Conservation (phyloP, 2,113 vertebrate genomes). For the Pipra filicauda region DNA sequence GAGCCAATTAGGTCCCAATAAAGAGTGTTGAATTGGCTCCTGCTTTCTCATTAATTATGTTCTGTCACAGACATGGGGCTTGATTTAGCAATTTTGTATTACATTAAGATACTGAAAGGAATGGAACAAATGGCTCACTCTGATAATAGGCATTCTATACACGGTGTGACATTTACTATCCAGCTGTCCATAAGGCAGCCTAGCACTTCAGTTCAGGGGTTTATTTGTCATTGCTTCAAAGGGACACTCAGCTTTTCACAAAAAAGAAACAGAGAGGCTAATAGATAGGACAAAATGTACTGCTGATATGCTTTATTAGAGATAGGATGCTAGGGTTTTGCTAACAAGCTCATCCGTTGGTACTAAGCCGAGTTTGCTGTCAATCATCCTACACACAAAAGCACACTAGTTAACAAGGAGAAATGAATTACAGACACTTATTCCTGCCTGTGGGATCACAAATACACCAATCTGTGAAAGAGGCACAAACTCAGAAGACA, state of each 20-base stretch:
- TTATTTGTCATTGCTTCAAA: constrained; percentile 91
- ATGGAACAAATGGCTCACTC: constrained; percentile 88
- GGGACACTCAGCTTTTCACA: constrained; percentile 89
- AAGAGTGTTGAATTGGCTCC: constrained; percentile 87
- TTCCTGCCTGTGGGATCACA: constrained; percentile 84
- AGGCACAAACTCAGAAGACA: constrained; percentile 84
- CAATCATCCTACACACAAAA: constrained; percentile 86
- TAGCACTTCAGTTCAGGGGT: constrained; percentile 88
- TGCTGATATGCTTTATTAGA: constrained; percentile 89
- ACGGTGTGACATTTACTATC: constrained; percentile 90
- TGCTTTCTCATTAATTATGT: constrained; percentile 89
- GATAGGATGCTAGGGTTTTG: constrained; percentile 86
- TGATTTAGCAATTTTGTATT: constrained; percentile 91
- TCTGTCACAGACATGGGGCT: constrained; percentile 90
- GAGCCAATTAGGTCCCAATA: constrained; percentile 90
- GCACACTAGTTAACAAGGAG: constrained; percentile 83
- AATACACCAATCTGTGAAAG: constrained; percentile 85
- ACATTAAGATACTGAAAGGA: constrained; percentile 86
- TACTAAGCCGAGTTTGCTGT: constrained; percentile 88
- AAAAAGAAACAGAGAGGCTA: constrained; percentile 91
- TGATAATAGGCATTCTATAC: constrained; percentile 89
- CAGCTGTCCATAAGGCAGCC: constrained; percentile 89
- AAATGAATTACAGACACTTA: constrained; percentile 86
- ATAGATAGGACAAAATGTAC: constrained; percentile 90
- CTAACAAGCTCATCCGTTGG: constrained; percentile 87